Base-by-base conservation (phyloP, 2,113 vertebrate species). In the Xiphophorus couchianus region DNA sequence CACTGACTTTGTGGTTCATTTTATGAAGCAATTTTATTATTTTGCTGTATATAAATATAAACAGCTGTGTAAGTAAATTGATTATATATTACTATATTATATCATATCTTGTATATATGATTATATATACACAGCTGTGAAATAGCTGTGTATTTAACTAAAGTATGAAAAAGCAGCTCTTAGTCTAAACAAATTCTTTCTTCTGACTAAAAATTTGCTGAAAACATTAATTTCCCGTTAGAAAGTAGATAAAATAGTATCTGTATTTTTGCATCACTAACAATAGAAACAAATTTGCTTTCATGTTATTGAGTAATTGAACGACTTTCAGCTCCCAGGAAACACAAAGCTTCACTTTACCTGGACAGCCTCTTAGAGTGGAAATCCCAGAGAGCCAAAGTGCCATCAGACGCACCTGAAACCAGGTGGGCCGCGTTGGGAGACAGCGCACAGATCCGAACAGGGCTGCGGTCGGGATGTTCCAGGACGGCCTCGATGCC, bases 401-500 rank as follows among this genome's bases (percentile, higher is more conserved):
- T 92, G 29, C 98, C 97, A 44, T 99, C 97, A 0, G 98, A 96
- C 0, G 95, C 96, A 5, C 98, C 97, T 0, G 97, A 96, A 3
- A 96, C 71, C 63, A 99, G 87, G 8, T 75, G 90, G 0, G 74
- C 3, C 2, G 95, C 94, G 66, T 93, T 86, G 0, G 96, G 96
- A 1, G 96, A 97, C 71, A 98, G 94, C 0, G 91, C 86, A 80
- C 97, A 99, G 69, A 97, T 94, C 17, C 98, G 81, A 29, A 99
- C 96, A 0, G 97, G 95, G 51, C 95, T 97, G 73, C 94, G 77
- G 0, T 94, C 88, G 0, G 97, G 97, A 90, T 99, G 98, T 77
- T 91, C 88, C n/a, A 99, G 89, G 64, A 96, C 87, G 0, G 95
- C 94, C 91, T 96, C 86, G 2, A 91, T 78, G 76, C 90, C 94